A percentile compares a stretch with the other conserved stretches of the same genome.
These are phyloP conservation scores for Oscheius sp. DNA, from an alignment of 2,888 invertebrate genomes.

Conservation along the genomic window DNA sequence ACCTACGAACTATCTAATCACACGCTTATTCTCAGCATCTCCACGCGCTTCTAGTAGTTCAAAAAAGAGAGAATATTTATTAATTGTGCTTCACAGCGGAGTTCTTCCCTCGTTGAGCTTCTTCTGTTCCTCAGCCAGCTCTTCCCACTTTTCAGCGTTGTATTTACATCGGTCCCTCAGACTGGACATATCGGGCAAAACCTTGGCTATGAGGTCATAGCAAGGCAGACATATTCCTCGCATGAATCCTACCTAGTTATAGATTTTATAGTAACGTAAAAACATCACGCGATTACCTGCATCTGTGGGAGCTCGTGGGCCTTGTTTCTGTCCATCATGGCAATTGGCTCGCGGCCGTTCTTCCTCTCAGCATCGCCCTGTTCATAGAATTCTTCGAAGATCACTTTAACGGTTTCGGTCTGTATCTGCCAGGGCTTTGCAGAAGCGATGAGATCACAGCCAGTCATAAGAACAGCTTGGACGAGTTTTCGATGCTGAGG, in stretches of 20 bases:
- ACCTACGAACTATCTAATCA: no score
- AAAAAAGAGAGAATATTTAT: neutral
- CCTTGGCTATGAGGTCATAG: slow-evolving; percentile 80
- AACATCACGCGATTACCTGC: slow-evolving; percentile 77
- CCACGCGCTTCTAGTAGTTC: no score
- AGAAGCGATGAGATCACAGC: slow-evolving; percentile 85
- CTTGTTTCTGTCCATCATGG: slow-evolving; percentile 85
- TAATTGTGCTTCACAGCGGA: neutral
- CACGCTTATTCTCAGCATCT: no score
- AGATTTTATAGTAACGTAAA: neutral
- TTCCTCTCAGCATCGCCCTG: slow-evolving; percentile 82
- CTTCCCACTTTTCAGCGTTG: slow-evolving; percentile 80
- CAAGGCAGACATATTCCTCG: slow-evolving; percentile 86
- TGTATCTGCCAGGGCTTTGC: slow-evolving; percentile 88
- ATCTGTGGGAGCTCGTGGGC: slow-evolving; percentile 83
- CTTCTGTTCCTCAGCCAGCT: slow-evolving; percentile 75
- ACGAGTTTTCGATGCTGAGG: slow-evolving; percentile 80
- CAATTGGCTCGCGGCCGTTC: slow-evolving; percentile 82
- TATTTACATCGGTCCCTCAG: slow-evolving; percentile 78
- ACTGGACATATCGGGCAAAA: slow-evolving; percentile 82
- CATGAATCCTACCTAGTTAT: slow-evolving; percentile 81
- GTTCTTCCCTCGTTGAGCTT: slow-evolving; percentile 26
- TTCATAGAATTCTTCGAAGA: slow-evolving; percentile 86
- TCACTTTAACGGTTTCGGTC: slow-evolving; percentile 84
- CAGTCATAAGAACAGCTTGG: slow-evolving; percentile 86